phyloP scores from a whole-genome alignment of 2,797 vertebrate species.

The Squalus acanthias region DNA sequence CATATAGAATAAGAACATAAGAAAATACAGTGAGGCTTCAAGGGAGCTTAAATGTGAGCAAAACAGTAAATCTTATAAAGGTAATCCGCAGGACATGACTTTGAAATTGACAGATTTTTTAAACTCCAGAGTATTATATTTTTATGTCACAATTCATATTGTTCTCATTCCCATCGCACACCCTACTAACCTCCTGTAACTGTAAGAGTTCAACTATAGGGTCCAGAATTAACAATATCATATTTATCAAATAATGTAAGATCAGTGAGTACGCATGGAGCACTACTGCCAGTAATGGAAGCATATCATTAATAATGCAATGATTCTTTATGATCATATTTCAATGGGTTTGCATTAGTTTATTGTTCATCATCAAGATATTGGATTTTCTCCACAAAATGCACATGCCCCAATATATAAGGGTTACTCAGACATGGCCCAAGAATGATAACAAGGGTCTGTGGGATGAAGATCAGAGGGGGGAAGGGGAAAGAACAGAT shows the following conservation, averaged over 20 bases:
- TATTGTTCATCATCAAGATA: not conserved
- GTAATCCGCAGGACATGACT: not conserved
- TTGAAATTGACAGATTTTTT: not conserved
- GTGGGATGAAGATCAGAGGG: not conserved
- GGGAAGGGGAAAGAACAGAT: not conserved
- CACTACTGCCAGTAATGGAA: not conserved
- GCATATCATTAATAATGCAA: not conserved
- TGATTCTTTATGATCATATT: not conserved
- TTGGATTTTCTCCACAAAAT: not conserved
- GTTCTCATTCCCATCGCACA: not conserved
- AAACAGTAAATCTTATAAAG: constrained; percentile 1
- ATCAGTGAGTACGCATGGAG: not conserved
- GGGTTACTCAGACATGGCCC: not conserved
- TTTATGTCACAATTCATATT: not conserved
- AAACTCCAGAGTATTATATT: not conserved
- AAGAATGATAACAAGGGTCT: not conserved
- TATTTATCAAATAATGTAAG: not conserved
- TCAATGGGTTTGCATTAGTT: not conserved
- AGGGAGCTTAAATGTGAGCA: not conserved
- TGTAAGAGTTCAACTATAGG: not conserved
- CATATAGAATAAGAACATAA: not conserved
- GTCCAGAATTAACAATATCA: not conserved
- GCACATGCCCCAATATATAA: not conserved
- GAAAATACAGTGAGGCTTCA: not conserved
- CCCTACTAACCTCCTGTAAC: not conserved